Percentiles rank a stretch among this genome's conserved stretches.
phyloP scores from a whole-genome alignment of 2,888 invertebrate genomes.

The Tenthredo amoena region DNA sequence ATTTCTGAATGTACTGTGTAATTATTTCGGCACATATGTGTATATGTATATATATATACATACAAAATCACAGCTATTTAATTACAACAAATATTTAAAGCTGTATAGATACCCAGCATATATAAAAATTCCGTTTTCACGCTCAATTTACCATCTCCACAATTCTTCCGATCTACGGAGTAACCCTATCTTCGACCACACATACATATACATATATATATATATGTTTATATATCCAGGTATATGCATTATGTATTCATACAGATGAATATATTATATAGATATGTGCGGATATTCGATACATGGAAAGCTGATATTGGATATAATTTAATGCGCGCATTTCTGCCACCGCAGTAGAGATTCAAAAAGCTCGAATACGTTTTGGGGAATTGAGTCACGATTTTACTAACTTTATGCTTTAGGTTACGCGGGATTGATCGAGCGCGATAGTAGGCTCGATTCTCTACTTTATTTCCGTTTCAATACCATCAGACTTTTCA shows the following conservation, averaged over 20 bases:
- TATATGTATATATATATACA: not conserved
- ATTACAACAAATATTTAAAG: not conserved
- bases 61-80: not conserved
- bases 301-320: conserved; percentile 41
- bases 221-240: not conserved
- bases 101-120: not conserved
- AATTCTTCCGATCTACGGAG: not conserved
- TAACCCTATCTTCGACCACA: not conserved
- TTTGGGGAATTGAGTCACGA: conserved; percentile 49
- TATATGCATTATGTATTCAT: conserved; percentile 8
- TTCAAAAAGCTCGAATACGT: conserved; percentile 39
- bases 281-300: conserved; percentile 31
- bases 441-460: conserved; percentile 14
- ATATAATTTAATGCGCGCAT: conserved; percentile 45
- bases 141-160: not conserved
- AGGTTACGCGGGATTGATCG: conserved; percentile 24
- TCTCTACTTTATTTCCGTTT: conserved; percentile 38
- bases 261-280: conserved; percentile 8
- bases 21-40: not conserved
- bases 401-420: conserved; percentile 40
- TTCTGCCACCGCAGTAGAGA: conserved; percentile 20
- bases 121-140: not conserved
- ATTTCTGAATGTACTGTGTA: not conserved
- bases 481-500: conserved; percentile 34
- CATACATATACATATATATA: not conserved